Conservation (phyloP, 2,113 vertebrate species). For the Scolopax mira region DNA sequence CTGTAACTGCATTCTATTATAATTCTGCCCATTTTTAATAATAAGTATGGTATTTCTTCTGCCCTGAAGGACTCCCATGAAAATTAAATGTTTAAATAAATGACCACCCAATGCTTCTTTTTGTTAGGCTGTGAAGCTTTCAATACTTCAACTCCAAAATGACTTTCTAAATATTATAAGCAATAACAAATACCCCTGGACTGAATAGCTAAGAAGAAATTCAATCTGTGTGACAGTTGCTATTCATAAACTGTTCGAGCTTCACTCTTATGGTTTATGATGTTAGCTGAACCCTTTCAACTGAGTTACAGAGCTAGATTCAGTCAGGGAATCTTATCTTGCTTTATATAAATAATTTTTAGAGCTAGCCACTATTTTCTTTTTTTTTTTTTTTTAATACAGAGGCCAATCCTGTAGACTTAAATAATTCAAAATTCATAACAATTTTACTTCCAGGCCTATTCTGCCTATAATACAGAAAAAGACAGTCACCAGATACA, state of each 20-base stretch:
- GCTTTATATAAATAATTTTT: neutral
- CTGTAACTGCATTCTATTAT: constrained; percentile 38
- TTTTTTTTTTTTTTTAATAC: constrained; percentile 25
- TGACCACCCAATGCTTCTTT: constrained; percentile 11
- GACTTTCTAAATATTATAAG: constrained; percentile 59
- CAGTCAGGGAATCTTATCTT: neutral
- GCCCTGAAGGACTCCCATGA: constrained; percentile 53
- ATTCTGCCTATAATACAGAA: neutral
- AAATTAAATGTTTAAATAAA: constrained; percentile 69
- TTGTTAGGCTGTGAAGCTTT: constrained; percentile 9
- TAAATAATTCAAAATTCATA: constrained; percentile 1
- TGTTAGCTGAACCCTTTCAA: constrained; percentile 20
- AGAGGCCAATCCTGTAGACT: neutral
- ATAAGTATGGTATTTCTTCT: constrained; percentile 26
- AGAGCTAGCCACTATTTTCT: neutral
- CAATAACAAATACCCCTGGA: constrained; percentile 41
- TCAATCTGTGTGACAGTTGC: constrained; percentile 38
- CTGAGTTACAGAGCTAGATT: constrained; percentile 32
- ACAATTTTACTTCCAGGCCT: neutral
- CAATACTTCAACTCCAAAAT: constrained; percentile 44
- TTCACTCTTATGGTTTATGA: constrained; percentile 13
- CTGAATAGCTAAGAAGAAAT: constrained; percentile 60
- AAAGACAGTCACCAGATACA: neutral
- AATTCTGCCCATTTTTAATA: constrained; percentile 51
- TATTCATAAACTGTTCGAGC: constrained; percentile 40